phyloP scores from a whole-genome alignment of 2,888 invertebrate genomes.

The Elysia crispata region DNA sequence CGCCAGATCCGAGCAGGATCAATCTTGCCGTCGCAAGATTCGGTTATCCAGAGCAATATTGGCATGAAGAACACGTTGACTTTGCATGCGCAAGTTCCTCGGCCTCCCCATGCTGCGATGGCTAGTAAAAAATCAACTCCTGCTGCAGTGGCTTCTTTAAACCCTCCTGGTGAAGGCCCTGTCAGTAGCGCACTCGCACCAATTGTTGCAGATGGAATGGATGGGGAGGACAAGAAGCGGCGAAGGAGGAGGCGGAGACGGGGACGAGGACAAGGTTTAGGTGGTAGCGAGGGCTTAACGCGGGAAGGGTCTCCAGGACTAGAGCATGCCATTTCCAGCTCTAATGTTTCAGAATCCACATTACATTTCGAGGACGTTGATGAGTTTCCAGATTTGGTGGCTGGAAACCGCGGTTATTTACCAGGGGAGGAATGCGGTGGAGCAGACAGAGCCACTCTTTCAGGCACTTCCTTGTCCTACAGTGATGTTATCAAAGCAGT shows the following conservation, averaged over 20 bases:
- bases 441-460: conserved; percentile 48
- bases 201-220: conserved; percentile 21
- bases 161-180: no score
- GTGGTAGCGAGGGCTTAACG: conserved; percentile 48
- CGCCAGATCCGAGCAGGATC: no score
- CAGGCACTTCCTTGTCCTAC: conserved; percentile 61
- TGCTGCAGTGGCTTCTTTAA: no score
- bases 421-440: conserved; percentile 36
- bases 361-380: conserved; percentile 74
- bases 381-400: conserved; percentile 71
- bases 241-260: conserved; percentile 53
- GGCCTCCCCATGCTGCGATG: no score
- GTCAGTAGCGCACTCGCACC: background rate
- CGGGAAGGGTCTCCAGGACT: conserved; percentile 50
- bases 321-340: conserved; percentile 49
- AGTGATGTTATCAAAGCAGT: conserved; percentile 69
- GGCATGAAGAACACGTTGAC: no score
- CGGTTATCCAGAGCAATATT: no score
- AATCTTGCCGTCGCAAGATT: no score
- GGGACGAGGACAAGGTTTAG: conserved; percentile 48
- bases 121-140: no score
- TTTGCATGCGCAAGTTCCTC: no score
- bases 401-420: conserved; percentile 37
- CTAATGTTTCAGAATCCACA: conserved; percentile 50
- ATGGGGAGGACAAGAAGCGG: conserved; percentile 46